phyloP scores from a whole-genome alignment of 2,888 invertebrate species.

The Drosophila pegasa region DNA sequence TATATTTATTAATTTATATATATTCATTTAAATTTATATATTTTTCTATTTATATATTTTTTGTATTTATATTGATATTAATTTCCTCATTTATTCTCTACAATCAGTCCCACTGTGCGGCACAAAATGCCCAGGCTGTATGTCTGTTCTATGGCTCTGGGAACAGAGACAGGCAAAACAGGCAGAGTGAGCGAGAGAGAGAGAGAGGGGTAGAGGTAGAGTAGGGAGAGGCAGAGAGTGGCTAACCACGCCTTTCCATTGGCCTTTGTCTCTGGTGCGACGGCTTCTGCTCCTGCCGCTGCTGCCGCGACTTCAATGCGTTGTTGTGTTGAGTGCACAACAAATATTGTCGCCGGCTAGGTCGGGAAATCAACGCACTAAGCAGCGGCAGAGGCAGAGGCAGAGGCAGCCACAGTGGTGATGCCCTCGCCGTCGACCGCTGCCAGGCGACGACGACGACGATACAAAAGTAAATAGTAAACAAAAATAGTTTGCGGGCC shows the following conservation, averaged over 20 bases:
- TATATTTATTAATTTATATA: no score
- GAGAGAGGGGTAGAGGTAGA: background rate
- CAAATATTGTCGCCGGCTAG: slow-evolving; percentile 83
- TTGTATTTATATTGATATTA: background rate
- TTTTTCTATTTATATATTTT: background rate
- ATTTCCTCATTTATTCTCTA: background rate
- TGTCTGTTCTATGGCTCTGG: slow-evolving; percentile 11
- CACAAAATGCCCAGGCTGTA: slow-evolving; percentile 55
- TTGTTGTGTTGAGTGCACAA: slow-evolving; percentile 67
- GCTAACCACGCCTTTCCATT: slow-evolving; percentile 61
- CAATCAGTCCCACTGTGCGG: slow-evolving; percentile 42
- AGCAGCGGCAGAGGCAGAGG: slow-evolving; percentile 35
- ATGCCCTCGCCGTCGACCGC: slow-evolving; percentile 4
- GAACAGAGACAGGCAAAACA: background rate
- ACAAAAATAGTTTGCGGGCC: slow-evolving; percentile 75
- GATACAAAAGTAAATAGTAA: slow-evolving; percentile 75
- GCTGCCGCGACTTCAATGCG: slow-evolving; percentile 33
- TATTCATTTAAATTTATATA: no score
- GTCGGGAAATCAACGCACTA: slow-evolving; percentile 80
- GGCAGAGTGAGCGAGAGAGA: background rate
- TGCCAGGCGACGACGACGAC: slow-evolving; percentile 14
- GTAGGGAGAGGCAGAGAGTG: background rate
- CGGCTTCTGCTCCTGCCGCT: background rate
- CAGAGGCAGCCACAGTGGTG: no score
- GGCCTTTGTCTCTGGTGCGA: slow-evolving; percentile 64